These are phyloP conservation scores for Aphrophora alni DNA, from an alignment of 2,888 invertebrate species.

Conservation along the genomic window DNA sequence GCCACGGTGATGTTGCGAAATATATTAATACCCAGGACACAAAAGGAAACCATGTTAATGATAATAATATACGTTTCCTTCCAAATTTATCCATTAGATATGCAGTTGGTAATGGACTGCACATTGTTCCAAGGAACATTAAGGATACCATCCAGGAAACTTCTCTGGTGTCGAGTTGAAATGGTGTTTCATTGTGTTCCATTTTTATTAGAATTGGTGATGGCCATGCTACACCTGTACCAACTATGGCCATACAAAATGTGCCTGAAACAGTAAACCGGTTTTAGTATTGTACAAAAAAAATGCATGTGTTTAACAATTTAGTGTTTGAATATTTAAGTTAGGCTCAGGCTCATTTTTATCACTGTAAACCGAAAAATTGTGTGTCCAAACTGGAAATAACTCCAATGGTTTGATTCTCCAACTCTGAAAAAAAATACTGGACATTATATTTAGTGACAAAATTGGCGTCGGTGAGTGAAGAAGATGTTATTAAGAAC, in stretches of 20 bases:
- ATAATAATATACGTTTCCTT: conserved; percentile 44
- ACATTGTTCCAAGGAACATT: conserved; percentile 48
- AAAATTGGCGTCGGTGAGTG: no score
- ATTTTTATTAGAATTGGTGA: conserved; percentile 44
- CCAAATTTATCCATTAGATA: conserved; percentile 48
- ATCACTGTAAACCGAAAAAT: no score
- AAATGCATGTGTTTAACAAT: no score
- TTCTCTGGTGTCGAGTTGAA: conserved; percentile 43
- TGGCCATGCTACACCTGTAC: conserved; percentile 46
- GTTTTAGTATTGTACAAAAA: neutral
- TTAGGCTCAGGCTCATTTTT: no score
- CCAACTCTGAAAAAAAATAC: no score
- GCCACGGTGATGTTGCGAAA: conserved; percentile 36
- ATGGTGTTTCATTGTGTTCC: conserved; percentile 39
- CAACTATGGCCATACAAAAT: conserved; percentile 40
- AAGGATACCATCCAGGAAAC: conserved; percentile 50
- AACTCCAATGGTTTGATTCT: no score
- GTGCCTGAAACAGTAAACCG: conserved; percentile 39
- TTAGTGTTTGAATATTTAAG: no score
- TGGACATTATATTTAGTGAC: no score
- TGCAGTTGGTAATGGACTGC: conserved; percentile 48
- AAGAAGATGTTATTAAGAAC: no score
- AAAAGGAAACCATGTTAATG: conserved; percentile 44
- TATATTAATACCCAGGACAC: conserved; percentile 47
- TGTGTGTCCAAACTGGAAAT: no score